A percentile compares a stretch with the other conserved stretches of the same genome.
Conservation (phyloP, 2,797 vertebrate species). For the Sus cebifrons region DNA sequence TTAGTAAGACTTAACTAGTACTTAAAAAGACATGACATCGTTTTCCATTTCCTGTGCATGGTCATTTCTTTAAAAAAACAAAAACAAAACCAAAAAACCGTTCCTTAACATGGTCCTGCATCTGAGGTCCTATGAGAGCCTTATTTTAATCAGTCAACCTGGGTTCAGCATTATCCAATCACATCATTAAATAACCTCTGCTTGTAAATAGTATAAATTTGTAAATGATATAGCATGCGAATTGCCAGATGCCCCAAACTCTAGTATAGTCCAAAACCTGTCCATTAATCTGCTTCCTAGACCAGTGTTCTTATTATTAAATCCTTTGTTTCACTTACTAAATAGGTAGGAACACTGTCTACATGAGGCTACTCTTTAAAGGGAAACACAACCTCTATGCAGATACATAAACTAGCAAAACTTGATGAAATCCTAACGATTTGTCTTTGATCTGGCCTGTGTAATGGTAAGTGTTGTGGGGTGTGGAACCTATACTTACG, state of each 20-base stretch:
- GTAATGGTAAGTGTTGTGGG: background rate
- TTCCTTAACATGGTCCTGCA: background rate
- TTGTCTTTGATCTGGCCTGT: background rate
- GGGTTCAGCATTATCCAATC: background rate
- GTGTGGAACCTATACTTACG: background rate
- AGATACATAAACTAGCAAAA: background rate
- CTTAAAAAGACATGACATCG: conserved; percentile 22
- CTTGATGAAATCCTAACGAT: background rate
- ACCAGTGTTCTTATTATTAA: conserved; percentile 52
- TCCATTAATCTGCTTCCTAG: background rate
- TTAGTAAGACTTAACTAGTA: background rate
- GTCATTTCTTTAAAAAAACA: background rate
- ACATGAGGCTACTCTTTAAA: background rate
- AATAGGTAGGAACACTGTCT: background rate
- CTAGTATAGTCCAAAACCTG: background rate
- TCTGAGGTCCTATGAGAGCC: background rate
- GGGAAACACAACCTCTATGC: background rate
- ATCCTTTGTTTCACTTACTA: background rate
- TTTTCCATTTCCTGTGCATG: background rate
- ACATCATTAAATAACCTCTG: background rate
- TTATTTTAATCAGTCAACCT: background rate
- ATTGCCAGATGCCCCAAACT: background rate
- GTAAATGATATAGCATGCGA: background rate
- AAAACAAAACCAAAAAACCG: background rate
- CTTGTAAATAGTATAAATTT: background rate